phyloP scores from a whole-genome alignment of 2,113 vertebrate species.

The Oreotrochilus melanogaster region DNA sequence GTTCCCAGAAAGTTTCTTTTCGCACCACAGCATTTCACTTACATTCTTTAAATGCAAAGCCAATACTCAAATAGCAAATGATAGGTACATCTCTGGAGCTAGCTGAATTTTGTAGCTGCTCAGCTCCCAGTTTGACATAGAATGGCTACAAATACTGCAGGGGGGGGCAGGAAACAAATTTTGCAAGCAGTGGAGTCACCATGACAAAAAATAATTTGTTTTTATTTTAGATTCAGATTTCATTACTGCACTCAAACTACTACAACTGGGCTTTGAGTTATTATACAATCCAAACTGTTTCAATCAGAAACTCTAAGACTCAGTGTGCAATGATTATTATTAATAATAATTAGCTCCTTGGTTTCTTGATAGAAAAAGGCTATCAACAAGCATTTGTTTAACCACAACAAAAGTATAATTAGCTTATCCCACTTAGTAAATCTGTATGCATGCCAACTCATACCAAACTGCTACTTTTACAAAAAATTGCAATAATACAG shows the following conservation, averaged over 20 bases:
- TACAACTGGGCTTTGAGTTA: constrained; percentile 84
- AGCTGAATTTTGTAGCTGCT: constrained; percentile 46
- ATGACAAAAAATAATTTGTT: constrained; percentile 88
- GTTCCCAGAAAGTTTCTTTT: constrained; percentile 15
- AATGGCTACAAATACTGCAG: constrained; percentile 43
- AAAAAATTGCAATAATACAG: constrained; percentile 89
- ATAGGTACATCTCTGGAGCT: background rate
- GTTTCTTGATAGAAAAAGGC: constrained; percentile 87
- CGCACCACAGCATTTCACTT: background rate
- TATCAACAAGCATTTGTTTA: constrained; percentile 90
- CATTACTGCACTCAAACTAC: constrained; percentile 85
- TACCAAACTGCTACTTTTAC: constrained; percentile 89
- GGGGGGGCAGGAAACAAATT: constrained; percentile 72
- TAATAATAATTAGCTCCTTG: constrained; percentile 85
- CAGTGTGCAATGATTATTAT: constrained; percentile 85
- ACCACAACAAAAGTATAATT: constrained; percentile 90
- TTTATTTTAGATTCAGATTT: constrained; percentile 88
- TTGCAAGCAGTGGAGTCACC: constrained; percentile 83
- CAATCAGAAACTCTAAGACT: constrained; percentile 85
- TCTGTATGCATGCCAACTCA: constrained; percentile 89
- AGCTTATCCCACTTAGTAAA: constrained; percentile 89
- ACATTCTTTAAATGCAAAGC: constrained; percentile 29
- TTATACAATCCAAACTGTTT: constrained; percentile 87
- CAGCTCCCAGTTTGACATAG: background rate
- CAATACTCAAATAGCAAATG: background rate